A percentile compares a stretch with the other conserved stretches of the same genome.
Conservation (phyloP, 2,113 vertebrate species). For the Thunnus thynnus region DNA sequence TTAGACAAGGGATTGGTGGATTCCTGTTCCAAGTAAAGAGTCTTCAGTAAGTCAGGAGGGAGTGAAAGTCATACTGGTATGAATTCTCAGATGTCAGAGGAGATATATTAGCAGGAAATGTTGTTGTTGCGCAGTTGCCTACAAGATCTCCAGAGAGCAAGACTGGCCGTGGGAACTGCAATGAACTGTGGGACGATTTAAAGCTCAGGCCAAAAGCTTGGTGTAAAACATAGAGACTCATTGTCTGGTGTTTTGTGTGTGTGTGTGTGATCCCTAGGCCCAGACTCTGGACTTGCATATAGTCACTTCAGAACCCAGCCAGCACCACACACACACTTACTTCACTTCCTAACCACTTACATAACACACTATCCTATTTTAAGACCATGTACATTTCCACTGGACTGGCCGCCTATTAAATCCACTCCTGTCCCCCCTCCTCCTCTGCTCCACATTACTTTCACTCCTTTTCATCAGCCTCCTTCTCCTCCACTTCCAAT, state of each 20-base stretch:
- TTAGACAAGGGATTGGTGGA: not conserved
- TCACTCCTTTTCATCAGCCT: not conserved
- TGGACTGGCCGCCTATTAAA: slow-evolving; percentile 55
- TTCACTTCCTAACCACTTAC: slow-evolving; percentile 61
- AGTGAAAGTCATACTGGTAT: not conserved
- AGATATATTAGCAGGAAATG: not conserved
- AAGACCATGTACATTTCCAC: slow-evolving; percentile 75
- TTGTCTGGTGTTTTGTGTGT: slow-evolving; percentile 47
- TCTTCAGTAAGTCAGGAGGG: not conserved
- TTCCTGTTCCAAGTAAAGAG: not conserved
- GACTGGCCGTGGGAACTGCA: slow-evolving; percentile 34
- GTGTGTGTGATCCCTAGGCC: slow-evolving; percentile 20
- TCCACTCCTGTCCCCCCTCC: slow-evolving; percentile 1
- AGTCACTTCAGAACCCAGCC: slow-evolving; percentile 52
- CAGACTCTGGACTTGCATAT: slow-evolving; percentile 25
- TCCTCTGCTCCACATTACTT: slow-evolving; percentile 9
- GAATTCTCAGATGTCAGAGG: not conserved
- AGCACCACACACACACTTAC: slow-evolving; percentile 13
- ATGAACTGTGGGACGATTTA: slow-evolving; percentile 24
- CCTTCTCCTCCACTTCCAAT: not conserved
- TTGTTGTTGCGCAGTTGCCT: not conserved
- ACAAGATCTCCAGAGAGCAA: slow-evolving; percentile 3
- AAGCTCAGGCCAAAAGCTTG: slow-evolving; percentile 25
- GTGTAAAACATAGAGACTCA: slow-evolving; percentile 53
- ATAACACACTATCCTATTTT: slow-evolving; percentile 79